Evolutionary conservation across 2,888 invertebrate species (phyloP), one percentile per base, ranked within the genome.

Genomic region (Resseliella maxima): DNA sequence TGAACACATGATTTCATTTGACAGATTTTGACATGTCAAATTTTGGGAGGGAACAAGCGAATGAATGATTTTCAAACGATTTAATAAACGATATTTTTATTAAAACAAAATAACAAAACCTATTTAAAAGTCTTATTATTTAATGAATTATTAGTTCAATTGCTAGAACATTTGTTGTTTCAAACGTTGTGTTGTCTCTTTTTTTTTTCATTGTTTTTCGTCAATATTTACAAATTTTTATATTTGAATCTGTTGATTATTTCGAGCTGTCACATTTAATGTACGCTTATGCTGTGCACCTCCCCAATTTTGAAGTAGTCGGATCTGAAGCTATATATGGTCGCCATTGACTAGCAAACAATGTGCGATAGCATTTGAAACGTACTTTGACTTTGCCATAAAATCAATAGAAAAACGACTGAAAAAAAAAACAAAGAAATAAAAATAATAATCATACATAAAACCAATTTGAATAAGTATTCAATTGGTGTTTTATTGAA

Each of bases 301-400:
- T 72, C 31, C 31, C 31, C 35, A 2, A 15, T 50, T 31, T 59
- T 2, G 12, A 35, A 72, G 12, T 12, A 31, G 72, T 72, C 72
- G 72, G 72, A 72, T 72, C 72, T 72, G 27, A 72, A 72, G 72
- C 72, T 72, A 72, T 72, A 72, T 72, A 72, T 72, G 72, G 72
- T 72, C 72, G 72, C 72, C 72, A 72, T 72, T 72, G 72, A 72
- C 72, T 31, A 72, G 72, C 72, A 72, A 72, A 72, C 72, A 72
- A 72, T 72, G 72, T 72, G 72, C 72, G 72, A 72, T 3, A 31
- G 72, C 72, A 31, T 27, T 59, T n/a, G 59, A 59, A n/a, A n/a
- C 59, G 24, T 59, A 59, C 24, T 59, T 31, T 31, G 35, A 31
- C 31, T 31, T n/a, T n/a, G 15, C 31, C 15, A 15, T 72, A 31